Conservation (phyloP, 2,888 invertebrate species). For the Metopia argyrocephala region DNA sequence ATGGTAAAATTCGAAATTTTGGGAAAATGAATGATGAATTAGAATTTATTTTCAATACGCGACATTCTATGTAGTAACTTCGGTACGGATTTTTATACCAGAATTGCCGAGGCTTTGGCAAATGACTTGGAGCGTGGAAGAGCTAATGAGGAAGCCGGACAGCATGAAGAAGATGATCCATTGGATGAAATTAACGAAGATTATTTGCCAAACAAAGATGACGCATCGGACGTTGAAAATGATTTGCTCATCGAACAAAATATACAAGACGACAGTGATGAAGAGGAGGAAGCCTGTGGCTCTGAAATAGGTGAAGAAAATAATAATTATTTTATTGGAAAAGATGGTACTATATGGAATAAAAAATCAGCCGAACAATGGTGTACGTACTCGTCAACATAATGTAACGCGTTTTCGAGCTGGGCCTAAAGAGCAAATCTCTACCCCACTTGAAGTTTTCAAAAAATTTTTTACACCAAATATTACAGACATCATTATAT, state of each 20-base stretch:
- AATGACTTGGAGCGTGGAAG: not conserved
- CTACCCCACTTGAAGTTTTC: conserved; percentile 51
- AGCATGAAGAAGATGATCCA: not conserved
- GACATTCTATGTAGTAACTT: no score
- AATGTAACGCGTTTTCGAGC: conserved; percentile 42
- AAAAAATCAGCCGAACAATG: conserved; percentile 13
- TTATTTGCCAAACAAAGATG: no score
- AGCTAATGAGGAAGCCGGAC: conserved; percentile 4
- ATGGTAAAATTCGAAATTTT: no score
- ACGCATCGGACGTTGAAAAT: no score
- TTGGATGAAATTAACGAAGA: not conserved
- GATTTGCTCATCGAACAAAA: conserved; percentile 10
- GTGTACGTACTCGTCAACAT: conserved; percentile 42
- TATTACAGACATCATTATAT: conserved; percentile 53
- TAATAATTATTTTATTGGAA: no score
- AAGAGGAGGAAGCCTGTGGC: not conserved
- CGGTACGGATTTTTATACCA: no score
- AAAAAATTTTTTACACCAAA: conserved; percentile 54
- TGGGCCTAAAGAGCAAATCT: conserved; percentile 45
- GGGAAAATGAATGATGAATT: no score
- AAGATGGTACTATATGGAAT: conserved; percentile 47
- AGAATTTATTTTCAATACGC: no score
- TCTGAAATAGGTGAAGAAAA: conserved; percentile 3
- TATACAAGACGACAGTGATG: conserved; percentile 1
- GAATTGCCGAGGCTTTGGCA: not conserved